A percentile compares a stretch with the other conserved stretches of the same genome.
Evolutionary conservation across 2,113 vertebrate genomes (phyloP).

Genomic region (Hystrix brachyura): DNA sequence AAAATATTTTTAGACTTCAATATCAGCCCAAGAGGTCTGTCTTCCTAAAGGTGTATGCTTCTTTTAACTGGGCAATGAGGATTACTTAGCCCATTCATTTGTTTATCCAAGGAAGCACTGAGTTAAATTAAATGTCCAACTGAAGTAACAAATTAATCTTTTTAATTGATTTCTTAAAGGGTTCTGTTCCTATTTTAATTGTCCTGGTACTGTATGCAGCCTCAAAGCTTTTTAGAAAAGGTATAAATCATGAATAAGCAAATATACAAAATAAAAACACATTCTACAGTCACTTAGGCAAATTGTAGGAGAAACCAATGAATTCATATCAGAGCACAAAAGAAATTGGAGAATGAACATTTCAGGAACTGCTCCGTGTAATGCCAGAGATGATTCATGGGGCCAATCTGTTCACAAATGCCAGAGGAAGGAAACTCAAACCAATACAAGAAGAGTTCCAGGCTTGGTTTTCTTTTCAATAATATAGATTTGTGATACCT

Average conservation of each 20-base stretch:
- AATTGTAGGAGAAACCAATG: background rate
- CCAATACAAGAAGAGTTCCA: background rate
- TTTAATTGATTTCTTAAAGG: conserved; percentile 57
- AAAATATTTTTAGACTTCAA: background rate
- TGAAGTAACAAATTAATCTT: conserved; percentile 55
- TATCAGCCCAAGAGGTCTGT: background rate
- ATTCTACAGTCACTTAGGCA: background rate
- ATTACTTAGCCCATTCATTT: background rate
- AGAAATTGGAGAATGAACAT: background rate
- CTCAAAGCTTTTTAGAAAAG: conserved; percentile 57
- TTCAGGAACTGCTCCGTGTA: background rate
- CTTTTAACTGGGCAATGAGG: background rate
- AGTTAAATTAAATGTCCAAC: conserved; percentile 41
- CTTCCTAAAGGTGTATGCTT: background rate
- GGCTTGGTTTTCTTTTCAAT: background rate
- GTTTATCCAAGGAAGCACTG: background rate
- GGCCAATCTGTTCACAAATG: background rate
- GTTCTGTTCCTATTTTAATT: conserved; percentile 62
- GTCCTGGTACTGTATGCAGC: conserved; percentile 44
- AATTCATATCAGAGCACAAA: background rate
- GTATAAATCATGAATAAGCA: conserved; percentile 34
- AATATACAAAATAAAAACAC: conserved; percentile 32
- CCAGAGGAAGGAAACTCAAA: conserved; percentile 7
- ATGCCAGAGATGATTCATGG: background rate
- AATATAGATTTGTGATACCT: background rate